These are phyloP conservation scores for Liparis tanakae DNA, from an alignment of 2,797 vertebrate species.

Conservation along the genomic window DNA sequence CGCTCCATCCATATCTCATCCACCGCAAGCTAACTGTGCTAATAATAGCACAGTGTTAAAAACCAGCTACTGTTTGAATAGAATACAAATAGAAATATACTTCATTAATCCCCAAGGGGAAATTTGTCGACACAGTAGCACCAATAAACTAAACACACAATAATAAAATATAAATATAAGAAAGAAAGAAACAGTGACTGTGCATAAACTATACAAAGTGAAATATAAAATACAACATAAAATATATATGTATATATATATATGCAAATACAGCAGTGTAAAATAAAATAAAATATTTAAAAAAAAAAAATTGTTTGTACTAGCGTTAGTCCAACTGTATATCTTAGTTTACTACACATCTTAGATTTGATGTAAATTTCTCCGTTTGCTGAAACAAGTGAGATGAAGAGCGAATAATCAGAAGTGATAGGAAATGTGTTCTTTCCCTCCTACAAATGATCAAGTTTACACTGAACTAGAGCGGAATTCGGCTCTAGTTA, in stretches of 20 bases:
- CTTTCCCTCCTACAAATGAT: background rate
- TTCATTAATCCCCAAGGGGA: too few relatives aligned
- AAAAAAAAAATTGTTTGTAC: background rate
- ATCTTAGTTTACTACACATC: background rate
- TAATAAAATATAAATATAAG: too few relatives aligned
- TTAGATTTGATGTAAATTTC: background rate
- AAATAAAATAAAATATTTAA: too few relatives aligned
- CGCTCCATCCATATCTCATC: background rate
- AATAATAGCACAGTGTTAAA: background rate
- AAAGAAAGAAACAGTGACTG: too few relatives aligned
- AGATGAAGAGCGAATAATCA: background rate
- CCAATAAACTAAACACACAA: too few relatives aligned
- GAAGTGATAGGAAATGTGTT: background rate
- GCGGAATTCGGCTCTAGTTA: background rate
- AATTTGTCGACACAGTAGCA: too few relatives aligned
- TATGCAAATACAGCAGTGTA: too few relatives aligned
- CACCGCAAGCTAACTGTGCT: background rate
- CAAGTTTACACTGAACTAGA: constrained; percentile 6
- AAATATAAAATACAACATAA: too few relatives aligned
- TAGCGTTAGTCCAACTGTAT: background rate
- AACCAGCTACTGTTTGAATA: background rate
- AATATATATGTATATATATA: too few relatives aligned
- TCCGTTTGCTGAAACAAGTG: background rate
- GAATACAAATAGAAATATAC: too few relatives aligned
- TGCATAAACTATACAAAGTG: too few relatives aligned